Evolutionary conservation across 2,888 invertebrate genomes (phyloP).

Genomic region (Oxystoma pomonae): DNA sequence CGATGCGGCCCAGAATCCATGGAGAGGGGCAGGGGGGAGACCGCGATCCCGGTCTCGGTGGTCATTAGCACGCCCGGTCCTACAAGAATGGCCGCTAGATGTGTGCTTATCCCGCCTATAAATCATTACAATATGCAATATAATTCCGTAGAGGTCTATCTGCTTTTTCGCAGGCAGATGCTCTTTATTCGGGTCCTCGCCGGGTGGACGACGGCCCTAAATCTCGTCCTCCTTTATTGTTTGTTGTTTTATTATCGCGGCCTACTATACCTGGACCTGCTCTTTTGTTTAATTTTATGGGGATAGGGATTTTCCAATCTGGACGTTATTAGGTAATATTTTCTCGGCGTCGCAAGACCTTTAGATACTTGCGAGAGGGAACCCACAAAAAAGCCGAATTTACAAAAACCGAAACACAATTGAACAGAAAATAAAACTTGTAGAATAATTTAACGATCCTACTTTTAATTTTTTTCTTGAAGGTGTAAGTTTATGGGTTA

Average conservation of each 20-base stretch:
- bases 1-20: not conserved
- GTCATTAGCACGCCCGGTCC: conserved; percentile 50
- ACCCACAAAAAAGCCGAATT: too few species aligned
- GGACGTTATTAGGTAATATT: not conserved
- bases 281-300: conserved; percentile 22
- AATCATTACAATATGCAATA: conserved; percentile 53
- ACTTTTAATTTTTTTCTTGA: too few species aligned
- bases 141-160: conserved; percentile 50
- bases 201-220: conserved; percentile 18
- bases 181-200: conserved; percentile 29
- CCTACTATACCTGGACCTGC: conserved; percentile 24
- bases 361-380: too few species aligned
- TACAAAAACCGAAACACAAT: too few species aligned
- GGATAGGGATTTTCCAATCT: not conserved
- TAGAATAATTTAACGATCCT: too few species aligned
- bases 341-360: not conserved
- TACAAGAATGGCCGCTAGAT: conserved; percentile 49
- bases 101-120: conserved; percentile 50
- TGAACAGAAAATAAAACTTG: too few species aligned
- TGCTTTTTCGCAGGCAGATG: conserved; percentile 49
- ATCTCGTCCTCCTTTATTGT: conserved; percentile 27
- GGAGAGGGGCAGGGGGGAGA: conserved; percentile 28
- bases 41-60: conserved; percentile 48
- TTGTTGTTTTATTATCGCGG: conserved; percentile 7
- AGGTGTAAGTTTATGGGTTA: too few species aligned